Evolutionary conservation across 64 coral and sea anemone species (phyloP).

Genomic region (Hydrozoanthus tunicans): DNA sequence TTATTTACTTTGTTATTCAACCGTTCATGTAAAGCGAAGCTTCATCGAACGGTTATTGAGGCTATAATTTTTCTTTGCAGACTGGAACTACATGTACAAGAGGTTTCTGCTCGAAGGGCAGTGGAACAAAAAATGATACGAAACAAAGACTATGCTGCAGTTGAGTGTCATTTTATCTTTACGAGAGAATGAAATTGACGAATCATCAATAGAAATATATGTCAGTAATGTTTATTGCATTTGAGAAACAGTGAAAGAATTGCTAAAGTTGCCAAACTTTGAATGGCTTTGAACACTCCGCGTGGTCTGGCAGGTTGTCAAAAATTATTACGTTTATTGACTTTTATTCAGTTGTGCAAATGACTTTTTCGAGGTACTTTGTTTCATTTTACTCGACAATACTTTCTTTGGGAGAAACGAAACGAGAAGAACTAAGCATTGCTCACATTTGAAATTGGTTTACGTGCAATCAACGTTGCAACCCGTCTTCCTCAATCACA

Average conservation of each 20-base stretch:
- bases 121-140: neutral
- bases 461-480: neutral
- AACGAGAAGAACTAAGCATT: no score
- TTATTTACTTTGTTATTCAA: no score
- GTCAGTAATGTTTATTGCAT: neutral
- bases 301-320: no score
- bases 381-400: neutral
- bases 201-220: neutral
- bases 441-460: neutral
- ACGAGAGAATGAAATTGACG: conserved; percentile 7
- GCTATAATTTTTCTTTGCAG: neutral
- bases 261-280: neutral
- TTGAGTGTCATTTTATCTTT: conserved; percentile 6
- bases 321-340: no score
- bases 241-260: conserved; percentile 7
- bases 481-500: conserved; percentile 3
- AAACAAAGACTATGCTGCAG: neutral
- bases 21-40: neutral
- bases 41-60: neutral
- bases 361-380: conserved; percentile 7
- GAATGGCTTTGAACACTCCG: no score
- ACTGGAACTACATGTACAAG: neutral
- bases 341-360: neutral
- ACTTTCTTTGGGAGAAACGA: no score
- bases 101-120: no score